Base-by-base conservation (phyloP, 1,140 invertebrate genomes). In the Ceratitis capitata region DNA sequence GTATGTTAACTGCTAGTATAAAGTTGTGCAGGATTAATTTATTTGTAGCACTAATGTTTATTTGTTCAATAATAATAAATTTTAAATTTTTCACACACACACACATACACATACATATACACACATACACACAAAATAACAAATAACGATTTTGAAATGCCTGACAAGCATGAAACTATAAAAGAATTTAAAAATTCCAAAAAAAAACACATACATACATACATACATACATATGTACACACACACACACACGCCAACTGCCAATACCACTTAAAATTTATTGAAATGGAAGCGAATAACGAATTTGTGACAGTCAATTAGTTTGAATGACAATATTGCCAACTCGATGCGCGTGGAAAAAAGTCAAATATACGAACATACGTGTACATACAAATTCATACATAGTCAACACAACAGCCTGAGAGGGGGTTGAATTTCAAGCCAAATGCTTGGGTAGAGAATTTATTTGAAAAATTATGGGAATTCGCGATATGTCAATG, bases 271-370 rank as follows among this genome's bases (percentile, higher is more conserved):
- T 69, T 69, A 69, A 39, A n/a, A 29, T 35, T 14, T 69, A 69
- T 69, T 69, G 61, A 16, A 64, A 64, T 64, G 9, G 61, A 64
- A 64, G 29, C 32, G n/a, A 12, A 32, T 3, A 69, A 6, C 61
- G 61, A 69, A 69, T 69, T 69, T 69, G 61, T 69, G 61, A 35
- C 61, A 69, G 12, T 69, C 61, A 69, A 69, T 69, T 69, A 69
- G 61, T 35, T 69, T 19, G 32, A 69, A 69, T n/a, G 61, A 35
- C 61, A 69, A 69, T 69, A 69, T 69, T 69, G 61, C 61, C 61
- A 69, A 39, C 61, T 69, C 32, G 29, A 19, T 69, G 61, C 16
- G 14, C 29, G 61, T 32, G 29, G 3, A 19, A 39, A 19, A 39
- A 69, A 39, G 29, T 69, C 61, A 69, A 69, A 29, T 69, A 35